Conservation (phyloP, 1,140 invertebrate genomes). For the Pogonomyrmex californicus region DNA sequence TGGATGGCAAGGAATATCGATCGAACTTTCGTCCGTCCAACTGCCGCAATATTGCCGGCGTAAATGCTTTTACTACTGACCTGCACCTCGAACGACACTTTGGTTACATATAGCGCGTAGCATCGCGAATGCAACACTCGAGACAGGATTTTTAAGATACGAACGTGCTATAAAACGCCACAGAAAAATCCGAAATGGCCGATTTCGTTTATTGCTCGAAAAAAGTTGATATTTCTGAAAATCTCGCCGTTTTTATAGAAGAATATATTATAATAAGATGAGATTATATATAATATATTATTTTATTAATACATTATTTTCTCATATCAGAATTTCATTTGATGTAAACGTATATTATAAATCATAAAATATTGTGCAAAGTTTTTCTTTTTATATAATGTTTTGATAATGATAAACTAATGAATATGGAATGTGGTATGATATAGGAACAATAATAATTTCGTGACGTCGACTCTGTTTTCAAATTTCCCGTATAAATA, state of each 20-base stretch:
- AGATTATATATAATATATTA: not conserved
- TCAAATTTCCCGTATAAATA: constrained; percentile 16
- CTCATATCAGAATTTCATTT: not conserved
- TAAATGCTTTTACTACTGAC: constrained; percentile 74
- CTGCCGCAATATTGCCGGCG: constrained; percentile 63
- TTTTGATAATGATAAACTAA: constrained; percentile 13
- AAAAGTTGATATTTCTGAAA: constrained; percentile 4
- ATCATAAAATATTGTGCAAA: not conserved
- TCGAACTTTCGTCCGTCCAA: constrained; percentile 22
- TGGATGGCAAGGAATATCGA: constrained; percentile 16
- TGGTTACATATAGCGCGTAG: not conserved
- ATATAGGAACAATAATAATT: not conserved
- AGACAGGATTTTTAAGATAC: constrained; percentile 20
- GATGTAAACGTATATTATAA: not conserved
- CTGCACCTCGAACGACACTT: constrained; percentile 31
- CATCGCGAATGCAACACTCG: constrained; percentile 7
- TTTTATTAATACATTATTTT: not conserved
- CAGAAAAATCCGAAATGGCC: constrained; percentile 14
- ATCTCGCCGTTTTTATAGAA: not conserved
- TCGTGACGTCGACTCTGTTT: not conserved
- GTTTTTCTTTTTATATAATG: not conserved
- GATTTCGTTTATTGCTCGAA: not conserved
- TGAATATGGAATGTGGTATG: not conserved
- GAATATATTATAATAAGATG: not conserved
- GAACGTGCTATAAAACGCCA: not conserved